Evolutionary conservation across 2,888 invertebrate genomes (phyloP), one percentile per base, ranked within the genome.

Genomic region (Boloria euphrosyne): DNA sequence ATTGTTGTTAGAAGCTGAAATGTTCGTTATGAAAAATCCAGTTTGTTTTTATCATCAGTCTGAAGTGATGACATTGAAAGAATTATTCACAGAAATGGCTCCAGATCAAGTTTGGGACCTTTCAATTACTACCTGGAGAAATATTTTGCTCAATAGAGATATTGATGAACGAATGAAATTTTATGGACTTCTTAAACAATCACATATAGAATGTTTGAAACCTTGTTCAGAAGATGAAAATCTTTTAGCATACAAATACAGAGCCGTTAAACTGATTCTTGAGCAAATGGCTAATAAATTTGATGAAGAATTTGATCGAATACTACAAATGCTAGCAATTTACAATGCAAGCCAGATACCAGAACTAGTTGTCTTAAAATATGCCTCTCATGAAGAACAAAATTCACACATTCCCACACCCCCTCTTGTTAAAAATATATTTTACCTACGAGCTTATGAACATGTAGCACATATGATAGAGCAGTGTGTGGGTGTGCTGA

Each of bases 31-130:
- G 85, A 90, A 86, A 70, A 92, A 92, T 73, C 87, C 89, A 1
- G 83, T 89, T 43, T 90, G 87, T 62, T 91, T 79, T 66, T 92
- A 91, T 70, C 90, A 90, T 70, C 91, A 92, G 72, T 86, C 90
- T 10, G 87, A 89, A 73, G 86, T 92, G 0, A 66, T 69, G 38
- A 83, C 81, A 73, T 80, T 92, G 81, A 85, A 80, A 59, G 78
- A 79, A 4, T 44, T 78, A 4, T 91, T 84, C 57, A 70, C 68
- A 10, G 85, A 89, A 74, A 86, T 92, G 85, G 70, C 57, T 4
- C 75, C 78, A 1, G 74, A 69, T 0, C 64, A 78, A 50, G 6
- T 58, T 13, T 92, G 92, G 92, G 85, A 91, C 65, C 72, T 91
- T 6, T 87, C 89, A 0, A 84, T 91, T 66, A 18, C 31, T 2